These are phyloP conservation scores for Chesias legatella DNA, from an alignment of 2,888 invertebrate genomes.

Conservation along the genomic window DNA sequence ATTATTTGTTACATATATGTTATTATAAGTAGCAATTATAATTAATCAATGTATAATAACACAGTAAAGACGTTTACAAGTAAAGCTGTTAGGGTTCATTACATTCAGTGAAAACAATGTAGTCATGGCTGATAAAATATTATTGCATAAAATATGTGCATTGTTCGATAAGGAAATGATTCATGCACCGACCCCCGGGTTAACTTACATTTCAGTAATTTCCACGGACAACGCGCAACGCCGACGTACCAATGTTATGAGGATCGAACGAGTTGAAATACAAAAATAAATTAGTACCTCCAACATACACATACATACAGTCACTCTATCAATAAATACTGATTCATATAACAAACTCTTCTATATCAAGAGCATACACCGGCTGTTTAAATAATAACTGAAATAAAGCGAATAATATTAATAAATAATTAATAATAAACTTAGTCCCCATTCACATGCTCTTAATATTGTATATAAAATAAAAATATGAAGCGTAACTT, in stretches of 20 bases:
- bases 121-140: constrained; percentile 26
- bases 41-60: constrained; percentile 3
- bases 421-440: constrained; percentile 36
- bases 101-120: constrained; percentile 17
- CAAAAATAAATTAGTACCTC: constrained; percentile 76
- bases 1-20: no score
- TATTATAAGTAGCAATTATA: neutral
- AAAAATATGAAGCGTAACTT: constrained; percentile 16
- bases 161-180: constrained; percentile 39
- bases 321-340: constrained; percentile 20
- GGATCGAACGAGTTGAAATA: constrained; percentile 62
- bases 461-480: constrained; percentile 3
- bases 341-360: constrained; percentile 22
- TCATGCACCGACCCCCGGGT: constrained; percentile 52
- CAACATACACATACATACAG: constrained; percentile 44
- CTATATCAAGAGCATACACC: constrained; percentile 41
- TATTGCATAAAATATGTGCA: constrained; percentile 33
- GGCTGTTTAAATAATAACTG: constrained; percentile 46
- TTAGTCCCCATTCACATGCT: constrained; percentile 41
- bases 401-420: constrained; percentile 34
- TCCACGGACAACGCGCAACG: constrained; percentile 48
- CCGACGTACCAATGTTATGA: constrained; percentile 69
- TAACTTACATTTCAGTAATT: constrained; percentile 59
- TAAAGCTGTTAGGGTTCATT: constrained; percentile 22
- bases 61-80: constrained; percentile 22